Conservation (phyloP, 2,888 invertebrate genomes). For the Dexiosoma caninum region DNA sequence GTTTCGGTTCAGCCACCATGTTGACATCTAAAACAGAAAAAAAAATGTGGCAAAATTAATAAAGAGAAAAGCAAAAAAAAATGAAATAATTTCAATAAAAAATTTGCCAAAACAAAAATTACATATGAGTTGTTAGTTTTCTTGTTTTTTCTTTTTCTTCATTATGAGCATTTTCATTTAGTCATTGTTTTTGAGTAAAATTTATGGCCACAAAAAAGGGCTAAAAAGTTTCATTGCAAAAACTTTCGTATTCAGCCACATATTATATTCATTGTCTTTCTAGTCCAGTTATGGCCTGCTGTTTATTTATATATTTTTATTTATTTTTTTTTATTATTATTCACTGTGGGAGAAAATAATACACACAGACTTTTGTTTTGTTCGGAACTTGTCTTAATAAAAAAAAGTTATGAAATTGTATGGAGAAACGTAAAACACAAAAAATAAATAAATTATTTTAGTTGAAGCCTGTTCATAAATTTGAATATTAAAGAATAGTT, state of each 20-base stretch:
- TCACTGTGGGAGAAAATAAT: constrained; percentile 47
- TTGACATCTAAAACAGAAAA: constrained; percentile 81
- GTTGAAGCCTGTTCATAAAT: constrained; percentile 5
- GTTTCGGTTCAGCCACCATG: constrained; percentile 84
- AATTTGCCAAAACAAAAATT: constrained; percentile 41
- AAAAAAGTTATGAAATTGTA: constrained; percentile 27
- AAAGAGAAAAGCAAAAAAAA: neutral
- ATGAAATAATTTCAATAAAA: constrained; percentile 47
- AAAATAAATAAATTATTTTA: too few relatives aligned
- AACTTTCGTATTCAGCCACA: constrained; percentile 52
- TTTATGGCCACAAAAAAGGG: constrained; percentile 54
- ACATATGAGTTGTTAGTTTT: constrained; percentile 54
- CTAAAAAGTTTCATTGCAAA: constrained; percentile 40
- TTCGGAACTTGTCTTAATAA: constrained; percentile 56
- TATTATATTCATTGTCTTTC: constrained; percentile 58
- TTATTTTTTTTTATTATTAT: constrained; percentile 28
- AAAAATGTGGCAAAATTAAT: constrained; percentile 15
- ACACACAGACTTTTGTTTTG: constrained; percentile 55
- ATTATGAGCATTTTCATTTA: constrained; percentile 40
- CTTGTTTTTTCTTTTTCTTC: too few relatives aligned
- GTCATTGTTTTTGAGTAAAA: constrained; percentile 58
- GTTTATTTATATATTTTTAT: constrained; percentile 23
- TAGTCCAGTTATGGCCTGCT: constrained; percentile 53
- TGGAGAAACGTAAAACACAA: neutral
- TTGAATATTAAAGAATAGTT: neutral